These are phyloP conservation scores for Tringa solitaria DNA, from an alignment of 2,113 vertebrate genomes.

Conservation along the genomic window DNA sequence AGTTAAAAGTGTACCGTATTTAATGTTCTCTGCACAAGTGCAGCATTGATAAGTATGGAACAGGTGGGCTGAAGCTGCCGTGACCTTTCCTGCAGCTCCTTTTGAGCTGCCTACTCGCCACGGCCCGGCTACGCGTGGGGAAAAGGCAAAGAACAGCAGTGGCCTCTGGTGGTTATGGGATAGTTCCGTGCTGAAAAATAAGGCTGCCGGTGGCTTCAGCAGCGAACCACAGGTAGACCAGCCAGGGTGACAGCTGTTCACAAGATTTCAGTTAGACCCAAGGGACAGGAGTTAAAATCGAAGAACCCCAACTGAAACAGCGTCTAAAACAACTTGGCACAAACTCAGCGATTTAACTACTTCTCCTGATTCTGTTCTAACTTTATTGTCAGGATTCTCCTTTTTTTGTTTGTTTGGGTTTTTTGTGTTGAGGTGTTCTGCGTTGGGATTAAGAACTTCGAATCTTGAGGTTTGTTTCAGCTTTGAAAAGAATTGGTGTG, in stretches of 20 bases:
- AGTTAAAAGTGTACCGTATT: background rate
- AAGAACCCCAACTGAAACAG: background rate
- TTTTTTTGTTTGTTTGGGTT: background rate
- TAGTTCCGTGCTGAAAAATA: background rate
- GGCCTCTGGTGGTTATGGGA: constrained; percentile 41
- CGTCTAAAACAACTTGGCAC: background rate
- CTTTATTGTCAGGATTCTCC: background rate
- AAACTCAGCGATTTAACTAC: background rate
- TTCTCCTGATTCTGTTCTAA: background rate
- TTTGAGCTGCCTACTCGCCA: background rate
- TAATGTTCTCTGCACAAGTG: background rate
- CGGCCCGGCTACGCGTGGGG: background rate
- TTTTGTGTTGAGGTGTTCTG: background rate
- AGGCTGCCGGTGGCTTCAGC: background rate
- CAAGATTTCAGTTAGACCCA: background rate
- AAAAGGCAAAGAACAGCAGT: constrained; percentile 25
- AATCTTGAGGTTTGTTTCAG: background rate
- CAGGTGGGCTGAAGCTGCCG: background rate
- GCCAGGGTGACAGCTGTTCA: background rate
- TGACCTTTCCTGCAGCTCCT: background rate
- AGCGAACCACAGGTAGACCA: background rate
- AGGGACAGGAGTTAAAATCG: background rate
- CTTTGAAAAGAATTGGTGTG: background rate
- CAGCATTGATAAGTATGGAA: background rate
- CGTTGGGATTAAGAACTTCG: background rate